phyloP scores from a whole-genome alignment of 2,888 invertebrate species.

The Syrphus vitripennis region DNA sequence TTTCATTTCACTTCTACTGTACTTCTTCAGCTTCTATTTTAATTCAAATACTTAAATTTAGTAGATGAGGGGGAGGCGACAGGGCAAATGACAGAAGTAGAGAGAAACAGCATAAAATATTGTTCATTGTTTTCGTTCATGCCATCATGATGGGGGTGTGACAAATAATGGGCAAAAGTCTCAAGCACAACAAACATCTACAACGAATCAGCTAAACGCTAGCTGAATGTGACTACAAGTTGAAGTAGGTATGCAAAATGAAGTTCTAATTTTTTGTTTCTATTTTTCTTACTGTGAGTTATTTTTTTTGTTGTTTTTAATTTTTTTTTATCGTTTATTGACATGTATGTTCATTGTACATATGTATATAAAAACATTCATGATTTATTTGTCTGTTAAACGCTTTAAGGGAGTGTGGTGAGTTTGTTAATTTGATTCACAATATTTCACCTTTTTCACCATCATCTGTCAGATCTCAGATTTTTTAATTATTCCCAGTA shows the following conservation, averaged over 20 bases:
- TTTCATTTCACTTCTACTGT: conserved; percentile 33
- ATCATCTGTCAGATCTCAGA: conserved; percentile 6
- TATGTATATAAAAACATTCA: too few relatives aligned
- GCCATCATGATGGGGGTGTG: conserved; percentile 1
- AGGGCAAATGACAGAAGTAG: neutral
- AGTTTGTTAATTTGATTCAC: conserved; percentile 12
- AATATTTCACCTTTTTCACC: conserved; percentile 27
- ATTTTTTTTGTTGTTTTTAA: neutral
- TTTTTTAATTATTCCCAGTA: conserved; percentile 4
- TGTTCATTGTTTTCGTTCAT: conserved; percentile 23
- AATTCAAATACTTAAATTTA: conserved; percentile 8
- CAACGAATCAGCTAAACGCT: neutral
- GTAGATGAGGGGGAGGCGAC: neutral
- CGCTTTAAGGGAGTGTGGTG: neutral
- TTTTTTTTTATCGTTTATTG: conserved; percentile 29
- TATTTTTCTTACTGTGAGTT: neutral
- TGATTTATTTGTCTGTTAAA: neutral
- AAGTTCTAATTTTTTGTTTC: conserved; percentile 32
- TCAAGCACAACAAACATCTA: neutral
- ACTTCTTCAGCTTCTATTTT: conserved; percentile 21
- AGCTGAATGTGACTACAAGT: neutral
- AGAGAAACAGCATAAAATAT: conserved; percentile 16
- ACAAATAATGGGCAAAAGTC: conserved; percentile 10
- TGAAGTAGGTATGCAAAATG: conserved; percentile 12
- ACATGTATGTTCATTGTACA: neutral